A percentile compares a stretch with the other conserved stretches of the same genome.
Evolutionary conservation across 2,888 invertebrate species (phyloP).

Genomic region (Cheilosia vernalis): DNA sequence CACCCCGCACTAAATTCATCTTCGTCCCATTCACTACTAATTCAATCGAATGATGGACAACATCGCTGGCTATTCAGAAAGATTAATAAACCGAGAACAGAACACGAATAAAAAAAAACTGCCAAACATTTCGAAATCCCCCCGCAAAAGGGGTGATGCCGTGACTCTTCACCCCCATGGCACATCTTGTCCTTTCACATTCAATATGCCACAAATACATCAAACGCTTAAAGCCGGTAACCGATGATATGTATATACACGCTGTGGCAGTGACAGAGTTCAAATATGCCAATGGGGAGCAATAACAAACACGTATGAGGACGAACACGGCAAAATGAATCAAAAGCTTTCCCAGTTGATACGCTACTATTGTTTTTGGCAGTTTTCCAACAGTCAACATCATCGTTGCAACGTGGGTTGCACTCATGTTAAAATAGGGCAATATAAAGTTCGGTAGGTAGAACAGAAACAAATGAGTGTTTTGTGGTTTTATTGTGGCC

Average conservation of each 20-base stretch:
- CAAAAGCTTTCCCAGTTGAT: slow-evolving; percentile 1
- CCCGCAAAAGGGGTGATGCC: not conserved
- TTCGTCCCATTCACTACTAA: not conserved
- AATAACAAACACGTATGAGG: slow-evolving; percentile 26
- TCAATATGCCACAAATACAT: slow-evolving; percentile 42
- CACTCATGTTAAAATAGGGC: not conserved
- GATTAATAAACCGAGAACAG: not conserved
- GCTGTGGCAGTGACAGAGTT: not conserved
- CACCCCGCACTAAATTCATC: slow-evolving; percentile 3
- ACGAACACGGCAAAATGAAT: not conserved
- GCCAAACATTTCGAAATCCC: slow-evolving; percentile 2
- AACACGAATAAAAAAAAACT: not conserved
- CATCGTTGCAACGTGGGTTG: slow-evolving; percentile 1
- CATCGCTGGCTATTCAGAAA: slow-evolving; percentile 15
- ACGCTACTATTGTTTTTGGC: slow-evolving; percentile 48
- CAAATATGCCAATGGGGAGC: slow-evolving; percentile 41
- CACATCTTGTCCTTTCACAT: slow-evolving; percentile 27
- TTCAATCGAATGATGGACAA: slow-evolving; percentile 17
- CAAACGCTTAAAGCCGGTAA: slow-evolving; percentile 29
- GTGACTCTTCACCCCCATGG: not conserved
- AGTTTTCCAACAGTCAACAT: slow-evolving; percentile 36
- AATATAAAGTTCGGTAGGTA: slow-evolving; percentile 8
- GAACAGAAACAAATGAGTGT: slow-evolving; percentile 5
- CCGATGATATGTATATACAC: slow-evolving; percentile 4
- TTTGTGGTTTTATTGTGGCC: slow-evolving; percentile 23